Evolutionary conservation across 1,140 invertebrate species (phyloP).

Genomic region (Daktulosphaira vitifoliae): DNA sequence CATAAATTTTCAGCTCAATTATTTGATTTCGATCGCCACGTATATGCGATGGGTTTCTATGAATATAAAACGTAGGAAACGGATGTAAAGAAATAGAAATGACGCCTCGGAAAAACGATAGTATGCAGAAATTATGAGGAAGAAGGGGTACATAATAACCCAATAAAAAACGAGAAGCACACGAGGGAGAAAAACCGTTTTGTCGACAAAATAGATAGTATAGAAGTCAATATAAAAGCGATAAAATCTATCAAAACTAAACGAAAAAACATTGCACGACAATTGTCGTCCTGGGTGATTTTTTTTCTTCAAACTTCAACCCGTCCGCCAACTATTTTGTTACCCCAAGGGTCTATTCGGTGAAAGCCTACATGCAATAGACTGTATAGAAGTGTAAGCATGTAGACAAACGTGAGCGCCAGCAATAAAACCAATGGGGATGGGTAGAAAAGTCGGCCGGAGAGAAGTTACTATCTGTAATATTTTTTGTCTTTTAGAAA

Average conservation of each 20-base stretch:
- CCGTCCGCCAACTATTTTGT: background rate
- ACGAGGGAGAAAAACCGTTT: slow-evolving; percentile 12
- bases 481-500: slow-evolving; percentile 23
- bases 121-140: background rate
- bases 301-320: background rate
- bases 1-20: no score
- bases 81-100: no score
- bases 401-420: background rate
- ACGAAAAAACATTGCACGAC: background rate
- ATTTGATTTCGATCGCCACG: no score
- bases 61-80: no score
- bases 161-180: background rate
- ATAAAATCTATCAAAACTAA: slow-evolving; percentile 29
- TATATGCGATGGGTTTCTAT: no score
- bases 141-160: background rate
- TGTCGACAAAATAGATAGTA: slow-evolving; percentile 7
- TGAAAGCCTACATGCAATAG: slow-evolving; percentile 12
- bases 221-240: slow-evolving; percentile 19
- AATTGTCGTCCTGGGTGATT: slow-evolving; percentile 4
- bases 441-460: background rate
- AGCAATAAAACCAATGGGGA: slow-evolving; percentile 9
- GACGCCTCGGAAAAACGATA: background rate
- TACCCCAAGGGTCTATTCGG: slow-evolving; percentile 21
- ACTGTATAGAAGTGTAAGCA: background rate
- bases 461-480: background rate